These are phyloP conservation scores for Acromyrmex echinatior DNA, from an alignment of 1,140 invertebrate species.

Conservation along the genomic window DNA sequence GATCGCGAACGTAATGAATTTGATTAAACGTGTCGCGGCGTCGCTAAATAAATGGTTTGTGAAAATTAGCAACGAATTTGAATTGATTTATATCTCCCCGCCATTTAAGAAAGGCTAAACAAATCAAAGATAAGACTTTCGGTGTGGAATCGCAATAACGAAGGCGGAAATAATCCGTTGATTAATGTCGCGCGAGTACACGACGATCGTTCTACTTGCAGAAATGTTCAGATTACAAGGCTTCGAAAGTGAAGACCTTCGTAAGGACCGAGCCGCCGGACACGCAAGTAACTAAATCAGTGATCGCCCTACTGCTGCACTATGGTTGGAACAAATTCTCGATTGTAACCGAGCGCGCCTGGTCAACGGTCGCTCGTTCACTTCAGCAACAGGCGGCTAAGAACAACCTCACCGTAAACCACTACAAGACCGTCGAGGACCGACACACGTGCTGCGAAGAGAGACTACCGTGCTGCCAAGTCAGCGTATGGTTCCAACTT, in stretches of 20 bases:
- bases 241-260: conserved; percentile 96
- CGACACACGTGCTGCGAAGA: conserved; percentile 92
- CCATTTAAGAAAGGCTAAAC: neutral
- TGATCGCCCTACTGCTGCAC: conserved; percentile 95
- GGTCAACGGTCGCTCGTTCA: conserved; percentile 92
- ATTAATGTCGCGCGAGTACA: neutral
- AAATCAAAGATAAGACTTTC: conserved; percentile 16
- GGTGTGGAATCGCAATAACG: neutral
- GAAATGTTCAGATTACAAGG: conserved; percentile 97
- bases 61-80: neutral
- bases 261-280: conserved; percentile 97
- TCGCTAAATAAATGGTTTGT: too few species aligned
- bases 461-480: conserved; percentile 91
- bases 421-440: conserved; percentile 90
- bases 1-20: neutral
- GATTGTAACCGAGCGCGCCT: conserved; percentile 94
- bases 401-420: conserved; percentile 94
- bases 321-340: conserved; percentile 98
- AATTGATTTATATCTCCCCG: neutral
- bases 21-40: neutral
- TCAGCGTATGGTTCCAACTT: conserved; percentile 93
- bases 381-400: conserved; percentile 90
- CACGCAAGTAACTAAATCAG: conserved; percentile 97
- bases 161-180: neutral
- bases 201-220: conserved; percentile 84